Evolutionary conservation across 2,888 invertebrate genomes (phyloP).

Genomic region (Zelleria hepariella): DNA sequence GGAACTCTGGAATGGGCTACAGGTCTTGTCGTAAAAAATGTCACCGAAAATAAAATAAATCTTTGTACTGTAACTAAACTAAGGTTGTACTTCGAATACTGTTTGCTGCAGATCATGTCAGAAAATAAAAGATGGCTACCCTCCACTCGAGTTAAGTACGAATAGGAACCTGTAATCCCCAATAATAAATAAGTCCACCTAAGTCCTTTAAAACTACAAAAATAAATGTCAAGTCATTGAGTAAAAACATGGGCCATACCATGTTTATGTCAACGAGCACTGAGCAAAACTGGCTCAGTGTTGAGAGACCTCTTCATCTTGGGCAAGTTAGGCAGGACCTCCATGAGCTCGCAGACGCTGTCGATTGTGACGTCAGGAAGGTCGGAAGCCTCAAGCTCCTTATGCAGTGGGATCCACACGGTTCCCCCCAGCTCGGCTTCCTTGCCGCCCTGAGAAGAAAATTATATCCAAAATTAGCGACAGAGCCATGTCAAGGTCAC

Average conservation of each 20-base stretch:
- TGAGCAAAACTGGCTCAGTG: constrained; percentile 21
- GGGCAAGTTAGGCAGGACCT: constrained; percentile 71
- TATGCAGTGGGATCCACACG: constrained; percentile 81
- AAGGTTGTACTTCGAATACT: constrained; percentile 12
- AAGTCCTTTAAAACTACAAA: not conserved
- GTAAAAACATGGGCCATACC: not conserved
- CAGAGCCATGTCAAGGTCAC: not conserved
- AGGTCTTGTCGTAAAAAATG: not conserved
- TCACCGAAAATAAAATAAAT: not conserved
- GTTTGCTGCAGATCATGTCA: not conserved
- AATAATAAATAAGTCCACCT: not conserved
- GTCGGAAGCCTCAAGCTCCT: constrained; percentile 58
- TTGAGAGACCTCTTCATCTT: constrained; percentile 37
- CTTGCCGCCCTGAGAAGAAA: constrained; percentile 75
- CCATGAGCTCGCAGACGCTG: constrained; percentile 74
- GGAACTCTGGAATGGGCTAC: not conserved
- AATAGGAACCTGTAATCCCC: constrained; percentile 1
- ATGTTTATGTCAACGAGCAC: not conserved
- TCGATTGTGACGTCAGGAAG: constrained; percentile 78
- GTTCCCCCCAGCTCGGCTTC: constrained; percentile 83
- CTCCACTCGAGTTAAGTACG: not conserved
- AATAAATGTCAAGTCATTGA: not conserved
- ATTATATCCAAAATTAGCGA: not conserved
- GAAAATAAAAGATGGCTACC: not conserved
- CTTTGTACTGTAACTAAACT: constrained; percentile 10